Conservation (phyloP, 2,113 vertebrate genomes). For the Psammodynastes pulverulentus region DNA sequence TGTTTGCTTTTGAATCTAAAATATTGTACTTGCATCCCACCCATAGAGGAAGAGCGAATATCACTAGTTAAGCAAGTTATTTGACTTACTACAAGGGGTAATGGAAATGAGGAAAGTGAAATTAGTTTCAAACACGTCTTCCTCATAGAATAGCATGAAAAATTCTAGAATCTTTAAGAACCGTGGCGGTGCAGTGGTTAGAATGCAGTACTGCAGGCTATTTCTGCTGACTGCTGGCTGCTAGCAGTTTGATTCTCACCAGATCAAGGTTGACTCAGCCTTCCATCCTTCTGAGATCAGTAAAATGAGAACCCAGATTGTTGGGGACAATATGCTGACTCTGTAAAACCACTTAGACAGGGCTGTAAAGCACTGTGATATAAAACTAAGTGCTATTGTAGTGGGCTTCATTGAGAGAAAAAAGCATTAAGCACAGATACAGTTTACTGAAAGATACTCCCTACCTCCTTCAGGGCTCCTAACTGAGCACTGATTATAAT, state of each 20-base stretch:
- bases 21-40: background rate
- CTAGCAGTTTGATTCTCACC: no score
- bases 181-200: no score
- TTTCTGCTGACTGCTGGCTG: no score
- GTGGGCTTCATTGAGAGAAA: background rate
- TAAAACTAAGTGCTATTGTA: no score
- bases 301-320: no score
- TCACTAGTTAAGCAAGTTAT: background rate
- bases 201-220: no score
- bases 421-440: background rate
- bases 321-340: no score
- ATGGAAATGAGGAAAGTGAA: background rate
- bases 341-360: no score
- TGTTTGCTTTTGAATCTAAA: background rate
- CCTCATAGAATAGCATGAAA: background rate
- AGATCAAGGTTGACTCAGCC: no score
- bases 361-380: no score
- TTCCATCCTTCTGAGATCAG: no score
- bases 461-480: background rate
- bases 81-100: background rate
- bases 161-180: background rate
- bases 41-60: no score
- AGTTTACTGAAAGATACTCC: background rate
- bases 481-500: background rate
- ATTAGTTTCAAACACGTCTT: background rate